These are phyloP conservation scores for Pristionchus entomophagus DNA, from an alignment of 2,888 invertebrate species.

Conservation along the genomic window DNA sequence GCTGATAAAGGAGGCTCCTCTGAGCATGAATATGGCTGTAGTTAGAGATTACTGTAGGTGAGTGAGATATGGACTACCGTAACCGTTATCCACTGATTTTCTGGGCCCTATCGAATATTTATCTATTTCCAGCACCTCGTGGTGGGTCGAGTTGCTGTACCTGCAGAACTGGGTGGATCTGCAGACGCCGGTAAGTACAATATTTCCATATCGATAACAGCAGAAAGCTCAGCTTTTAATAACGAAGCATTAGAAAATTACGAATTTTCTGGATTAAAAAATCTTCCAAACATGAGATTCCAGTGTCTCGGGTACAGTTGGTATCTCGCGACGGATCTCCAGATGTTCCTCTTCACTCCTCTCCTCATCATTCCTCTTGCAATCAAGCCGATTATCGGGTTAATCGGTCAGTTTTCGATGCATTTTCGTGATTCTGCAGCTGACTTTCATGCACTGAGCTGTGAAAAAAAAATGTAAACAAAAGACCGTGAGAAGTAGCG, in stretches of 20 bases:
- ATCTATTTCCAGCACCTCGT: not conserved
- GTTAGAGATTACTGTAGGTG: not conserved
- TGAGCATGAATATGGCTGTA: not conserved
- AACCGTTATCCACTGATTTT: not conserved
- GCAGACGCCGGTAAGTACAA: not conserved
- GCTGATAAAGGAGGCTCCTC: not conserved
- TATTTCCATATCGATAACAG: too few relatives aligned
- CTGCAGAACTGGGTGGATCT: not conserved
- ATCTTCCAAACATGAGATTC: too few relatives aligned
- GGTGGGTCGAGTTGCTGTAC: too few relatives aligned
- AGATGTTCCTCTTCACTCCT: slow-evolving; percentile 50
- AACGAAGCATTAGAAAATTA: too few relatives aligned
- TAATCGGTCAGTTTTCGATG: not conserved
- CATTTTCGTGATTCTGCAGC: too few relatives aligned
- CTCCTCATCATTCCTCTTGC: too few relatives aligned
- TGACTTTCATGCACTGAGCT: too few relatives aligned
- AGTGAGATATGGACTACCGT: not conserved
- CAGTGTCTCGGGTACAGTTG: too few relatives aligned
- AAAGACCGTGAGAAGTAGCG: too few relatives aligned
- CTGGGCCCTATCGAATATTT: not conserved
- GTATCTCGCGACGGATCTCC: slow-evolving; percentile 50
- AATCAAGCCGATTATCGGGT: slow-evolving; percentile 47
- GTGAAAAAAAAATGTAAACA: too few relatives aligned
- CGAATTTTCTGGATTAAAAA: too few relatives aligned
- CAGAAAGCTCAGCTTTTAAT: too few relatives aligned